A percentile compares a stretch with the other conserved stretches of the same genome.
Conservation (phyloP, 2,113 vertebrate species). For the Galeopterus variegatus region DNA sequence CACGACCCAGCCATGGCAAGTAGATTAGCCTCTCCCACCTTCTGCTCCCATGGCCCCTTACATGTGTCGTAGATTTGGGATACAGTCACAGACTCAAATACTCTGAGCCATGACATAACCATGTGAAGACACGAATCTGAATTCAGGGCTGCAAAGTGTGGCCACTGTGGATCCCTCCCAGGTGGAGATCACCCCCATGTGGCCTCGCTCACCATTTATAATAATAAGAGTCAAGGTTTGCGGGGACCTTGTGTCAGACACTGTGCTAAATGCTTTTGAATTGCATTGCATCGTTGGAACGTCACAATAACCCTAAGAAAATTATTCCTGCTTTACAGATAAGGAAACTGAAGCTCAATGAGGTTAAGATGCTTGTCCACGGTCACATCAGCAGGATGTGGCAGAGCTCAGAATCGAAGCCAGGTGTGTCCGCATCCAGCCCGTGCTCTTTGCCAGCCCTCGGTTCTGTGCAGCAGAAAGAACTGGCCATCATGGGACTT, state of each 20-base stretch:
- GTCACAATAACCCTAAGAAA: background rate
- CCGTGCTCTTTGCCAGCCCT: background rate
- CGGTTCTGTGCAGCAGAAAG: fast-evolving
- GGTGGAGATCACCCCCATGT: fast-evolving
- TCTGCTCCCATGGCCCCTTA: background rate
- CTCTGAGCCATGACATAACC: background rate
- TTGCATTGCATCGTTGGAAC: fast-evolving
- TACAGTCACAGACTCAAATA: background rate
- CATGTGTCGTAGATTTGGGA: background rate
- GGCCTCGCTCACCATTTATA: background rate
- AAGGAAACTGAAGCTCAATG: background rate
- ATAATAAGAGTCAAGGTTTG: background rate
- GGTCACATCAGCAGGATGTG: background rate
- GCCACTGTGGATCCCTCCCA: too few species aligned
- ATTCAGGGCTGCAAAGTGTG: too few species aligned
- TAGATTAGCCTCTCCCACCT: background rate
- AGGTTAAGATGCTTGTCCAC: background rate
- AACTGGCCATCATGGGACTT: fast-evolving
- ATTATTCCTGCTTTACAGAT: background rate
- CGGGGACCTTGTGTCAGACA: background rate
- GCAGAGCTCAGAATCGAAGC: background rate
- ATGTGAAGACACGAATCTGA: too few species aligned
- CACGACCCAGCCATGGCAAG: fast-evolving
- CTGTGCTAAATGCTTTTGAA: background rate
- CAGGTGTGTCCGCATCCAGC: background rate